Evolutionary conservation across 2,113 vertebrate genomes (phyloP).

Genomic region (Mus spicilegus): DNA sequence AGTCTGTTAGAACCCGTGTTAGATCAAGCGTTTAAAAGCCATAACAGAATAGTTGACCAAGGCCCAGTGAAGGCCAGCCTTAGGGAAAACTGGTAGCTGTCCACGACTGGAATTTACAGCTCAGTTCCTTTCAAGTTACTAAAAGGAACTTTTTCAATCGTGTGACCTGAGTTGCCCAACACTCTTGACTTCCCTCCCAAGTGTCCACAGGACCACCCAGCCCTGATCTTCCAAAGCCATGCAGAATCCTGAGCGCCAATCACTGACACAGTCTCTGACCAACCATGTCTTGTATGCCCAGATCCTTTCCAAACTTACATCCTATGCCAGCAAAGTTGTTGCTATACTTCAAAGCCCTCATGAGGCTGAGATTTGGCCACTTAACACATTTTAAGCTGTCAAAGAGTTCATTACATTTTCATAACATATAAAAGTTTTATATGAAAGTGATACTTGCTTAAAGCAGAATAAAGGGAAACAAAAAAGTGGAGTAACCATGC

Average conservation of each 20-base stretch:
- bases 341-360: neutral
- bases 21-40: neutral
- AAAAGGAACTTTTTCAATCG: neutral
- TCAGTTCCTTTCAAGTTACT: neutral
- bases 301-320: neutral
- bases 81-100: neutral
- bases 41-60: neutral
- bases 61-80: neutral
- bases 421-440: neutral
- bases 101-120: neutral
- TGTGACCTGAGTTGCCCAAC: neutral
- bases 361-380: neutral
- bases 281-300: neutral
- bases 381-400: conserved; percentile 8
- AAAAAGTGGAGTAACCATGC: neutral
- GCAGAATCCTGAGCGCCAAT: neutral
- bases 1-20: neutral
- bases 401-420: neutral
- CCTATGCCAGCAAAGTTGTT: neutral
- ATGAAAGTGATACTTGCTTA: conserved; percentile 28
- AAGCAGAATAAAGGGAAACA: conserved; percentile 27
- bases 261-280: neutral
- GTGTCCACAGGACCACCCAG: neutral
- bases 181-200: neutral
- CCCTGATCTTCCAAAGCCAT: too few species aligned